Base-by-base conservation (phyloP, 2,113 vertebrate species). In the Anguilla japonica region DNA sequence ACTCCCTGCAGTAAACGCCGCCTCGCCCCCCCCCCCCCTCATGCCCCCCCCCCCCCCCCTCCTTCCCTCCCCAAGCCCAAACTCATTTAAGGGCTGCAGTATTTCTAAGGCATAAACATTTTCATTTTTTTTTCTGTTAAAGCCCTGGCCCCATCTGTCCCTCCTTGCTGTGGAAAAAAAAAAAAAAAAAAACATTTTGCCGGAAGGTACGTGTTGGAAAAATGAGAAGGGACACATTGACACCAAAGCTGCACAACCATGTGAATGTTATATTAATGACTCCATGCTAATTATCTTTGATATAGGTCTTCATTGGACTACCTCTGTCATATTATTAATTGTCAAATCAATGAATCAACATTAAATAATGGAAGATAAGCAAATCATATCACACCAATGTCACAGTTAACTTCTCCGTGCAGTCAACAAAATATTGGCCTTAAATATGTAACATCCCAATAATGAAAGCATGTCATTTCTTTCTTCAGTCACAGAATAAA, bases 1-100 rank as follows among this genome's bases (percentile, higher is more conserved):
- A 86, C 46, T 34, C 85, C 26, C 22, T 14, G n/a, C 75, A n/a
- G 63, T 78, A 83, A 87, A 22, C 50, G 53, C 40, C 6, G 43
- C 82, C 26, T 41, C 84, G 29, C 56, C 40, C 7, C 0, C 22
- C 18, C 22, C 3, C 60, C 3, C 60, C 4, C 60, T 13, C 60
- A 67, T 20, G 26, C 60, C 2, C 18, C 18, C 60, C 18, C 60
- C 2, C 60, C 18, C 60, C 0, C 60, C 7, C 57, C 34, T 20
- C 18, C 60, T 7, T 20, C 34, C 34, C 34, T 34, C 34, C 34
- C 2, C 60, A 67, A 2, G 22, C 60, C 2, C 60, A 67, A 16
- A 26, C 50, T 53, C 50, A 67, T 26, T 67, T 67, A 67, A 67
- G 22, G 60, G 50, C 50, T 14, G 60, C 60, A 67, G 60, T 67